phyloP scores from a whole-genome alignment of 2,113 vertebrate genomes.

The Antechinus flavipes region DNA sequence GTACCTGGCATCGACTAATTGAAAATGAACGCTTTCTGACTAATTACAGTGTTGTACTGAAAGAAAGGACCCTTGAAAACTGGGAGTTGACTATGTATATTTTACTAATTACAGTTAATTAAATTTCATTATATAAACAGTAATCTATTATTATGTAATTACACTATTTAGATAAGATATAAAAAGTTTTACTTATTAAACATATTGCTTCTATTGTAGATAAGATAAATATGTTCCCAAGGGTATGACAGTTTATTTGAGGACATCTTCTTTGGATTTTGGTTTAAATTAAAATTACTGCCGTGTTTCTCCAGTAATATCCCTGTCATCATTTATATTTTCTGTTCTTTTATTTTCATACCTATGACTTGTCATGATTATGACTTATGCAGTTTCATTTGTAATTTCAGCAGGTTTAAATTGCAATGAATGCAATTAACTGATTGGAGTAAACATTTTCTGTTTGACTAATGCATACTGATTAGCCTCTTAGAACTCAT shows the following conservation, averaged over 20 bases:
- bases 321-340: neutral
- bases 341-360: neutral
- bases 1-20: neutral
- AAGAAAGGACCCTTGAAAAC: neutral
- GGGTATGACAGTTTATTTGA: constrained; percentile 49
- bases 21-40: neutral
- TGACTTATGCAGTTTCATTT: neutral
- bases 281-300: constrained; percentile 40
- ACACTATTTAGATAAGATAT: constrained; percentile 7
- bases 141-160: constrained; percentile 4
- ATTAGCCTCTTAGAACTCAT: neutral
- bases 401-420: constrained; percentile 24
- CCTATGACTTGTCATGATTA: neutral
- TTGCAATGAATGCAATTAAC: neutral
- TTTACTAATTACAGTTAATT: constrained; percentile 10
- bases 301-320: neutral
- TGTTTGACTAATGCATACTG: neutral
- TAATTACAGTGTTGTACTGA: neutral
- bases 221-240: constrained; percentile 55
- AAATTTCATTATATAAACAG: neutral
- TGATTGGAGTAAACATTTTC: neutral
- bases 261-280: neutral
- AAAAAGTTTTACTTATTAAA: neutral
- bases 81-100: neutral
- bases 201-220: neutral